Evolutionary conservation across 2,797 vertebrate species (phyloP), one percentile per base, ranked within the genome.

Genomic region (Muraenolepis orangiensis): DNA sequence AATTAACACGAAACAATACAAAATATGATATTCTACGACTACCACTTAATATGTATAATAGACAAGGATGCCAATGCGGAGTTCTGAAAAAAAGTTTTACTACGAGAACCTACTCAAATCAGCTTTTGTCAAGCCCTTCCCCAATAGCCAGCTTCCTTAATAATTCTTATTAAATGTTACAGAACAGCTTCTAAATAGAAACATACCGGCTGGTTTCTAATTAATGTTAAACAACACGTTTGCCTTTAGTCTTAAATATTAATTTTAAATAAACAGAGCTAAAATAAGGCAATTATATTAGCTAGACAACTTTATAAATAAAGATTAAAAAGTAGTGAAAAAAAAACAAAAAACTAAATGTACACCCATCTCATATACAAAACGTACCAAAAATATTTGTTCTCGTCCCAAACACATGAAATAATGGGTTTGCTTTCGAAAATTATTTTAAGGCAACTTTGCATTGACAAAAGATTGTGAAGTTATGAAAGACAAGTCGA

Each of bases 371-470:
- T 23, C 20, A 61, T 61, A 64, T 61, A 64, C 10, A 64, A 23
- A 26, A 26, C 1, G 18, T 64, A 64, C 23, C 57, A 64, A 64
- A 26, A 28, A 26, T 64, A 28, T 64, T 64, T 64, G 57, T 64
- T 16, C n/a, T 14, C 13, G 67, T 40, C 34, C 34, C 10, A 64
- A n/a, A 64, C 57, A 64, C 57, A 26, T 64, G 23, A 26, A 64
- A 26, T 64, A 26, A 26, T 26, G 57, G n/a, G 26, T 64, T 26
- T 64, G 57, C n/a, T 26, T 70, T 70, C 40, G 23, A 38, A 38
- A 26, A 70, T 70, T 70, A 40, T 70, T 40, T 70, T 40, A 70
- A 7, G 20, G 57, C 57, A 64, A 64, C 57, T 64, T 64, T 64
- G 57, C 57, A 64, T 64, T 64, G 57, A 70, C 20, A 69, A 36